Percentiles rank a stretch among this genome's conserved stretches.
These are phyloP conservation scores for Mylabris phalerata DNA, from an alignment of 1,140 invertebrate species.

Conservation along the genomic window DNA sequence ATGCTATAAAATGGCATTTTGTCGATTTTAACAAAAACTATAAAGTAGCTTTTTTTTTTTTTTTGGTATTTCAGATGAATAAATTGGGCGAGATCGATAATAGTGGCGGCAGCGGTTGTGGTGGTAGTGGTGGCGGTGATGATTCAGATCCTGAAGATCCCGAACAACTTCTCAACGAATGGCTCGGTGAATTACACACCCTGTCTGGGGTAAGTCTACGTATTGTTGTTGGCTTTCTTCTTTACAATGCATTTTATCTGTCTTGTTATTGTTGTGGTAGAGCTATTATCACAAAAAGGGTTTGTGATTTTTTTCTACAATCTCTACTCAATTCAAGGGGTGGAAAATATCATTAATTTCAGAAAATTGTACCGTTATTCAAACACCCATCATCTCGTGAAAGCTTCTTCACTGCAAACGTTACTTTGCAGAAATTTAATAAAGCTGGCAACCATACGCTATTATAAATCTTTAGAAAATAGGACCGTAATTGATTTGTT, in stretches of 20 bases:
- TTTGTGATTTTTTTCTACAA: no score
- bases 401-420: background rate
- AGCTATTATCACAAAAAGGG: no score
- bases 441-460: constrained; percentile 5
- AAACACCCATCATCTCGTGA: constrained; percentile 1
- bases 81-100: constrained; percentile 27
- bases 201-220: constrained; percentile 53
- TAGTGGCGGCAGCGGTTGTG: background rate
- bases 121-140: constrained; percentile 31
- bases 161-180: constrained; percentile 56
- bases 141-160: constrained; percentile 53
- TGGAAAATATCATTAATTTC: constrained; percentile 5
- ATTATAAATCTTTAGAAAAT: constrained; percentile 13
- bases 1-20: no score
- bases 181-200: constrained; percentile 58
- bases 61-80: constrained; percentile 16
- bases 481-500: no score
- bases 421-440: constrained; percentile 19
- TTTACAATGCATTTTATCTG: no score
- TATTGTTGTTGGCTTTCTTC: background rate
- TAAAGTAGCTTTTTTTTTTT: no score
- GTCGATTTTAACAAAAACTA: no score
- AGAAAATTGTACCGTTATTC: constrained; percentile 2
- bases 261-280: no score
- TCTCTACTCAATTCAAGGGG: background rate